phyloP scores from a whole-genome alignment of 2,888 invertebrate species.

The Trichacis sp. region DNA sequence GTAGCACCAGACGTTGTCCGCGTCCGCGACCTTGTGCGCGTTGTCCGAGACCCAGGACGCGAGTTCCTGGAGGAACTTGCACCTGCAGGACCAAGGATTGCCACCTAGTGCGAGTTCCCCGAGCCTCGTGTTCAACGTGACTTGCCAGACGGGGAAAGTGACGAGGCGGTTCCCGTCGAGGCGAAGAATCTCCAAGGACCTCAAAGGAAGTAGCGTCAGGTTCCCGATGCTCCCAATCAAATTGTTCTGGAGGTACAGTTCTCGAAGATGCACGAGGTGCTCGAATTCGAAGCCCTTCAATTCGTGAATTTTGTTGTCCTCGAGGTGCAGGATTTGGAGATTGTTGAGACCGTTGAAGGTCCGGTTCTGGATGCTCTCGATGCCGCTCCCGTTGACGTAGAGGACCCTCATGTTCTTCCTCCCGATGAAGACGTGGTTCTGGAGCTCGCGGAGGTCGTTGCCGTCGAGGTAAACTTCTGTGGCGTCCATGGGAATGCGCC shows the following conservation, averaged over 20 bases:
- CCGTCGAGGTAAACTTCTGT: slow-evolving; percentile 94
- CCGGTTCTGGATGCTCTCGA: slow-evolving; percentile 88
- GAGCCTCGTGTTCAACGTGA: slow-evolving; percentile 75
- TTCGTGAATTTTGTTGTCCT: slow-evolving; percentile 84
- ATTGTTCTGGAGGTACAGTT: slow-evolving; percentile 89
- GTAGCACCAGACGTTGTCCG: slow-evolving; percentile 84
- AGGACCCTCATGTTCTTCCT: slow-evolving; percentile 89
- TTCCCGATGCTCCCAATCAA: slow-evolving; percentile 83
- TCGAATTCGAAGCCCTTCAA: slow-evolving; percentile 89
- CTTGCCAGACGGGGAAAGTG: slow-evolving; percentile 83
- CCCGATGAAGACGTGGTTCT: slow-evolving; percentile 90
- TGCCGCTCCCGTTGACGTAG: slow-evolving; percentile 86
- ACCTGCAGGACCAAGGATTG: slow-evolving; percentile 92
- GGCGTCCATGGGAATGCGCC: slow-evolving; percentile 92
- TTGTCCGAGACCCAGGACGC: slow-evolving; percentile 87
- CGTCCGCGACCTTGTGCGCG: slow-evolving; percentile 83
- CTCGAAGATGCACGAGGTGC: slow-evolving; percentile 81
- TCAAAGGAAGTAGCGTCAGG: slow-evolving; percentile 81
- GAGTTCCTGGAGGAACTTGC: slow-evolving; percentile 87
- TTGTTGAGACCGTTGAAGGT: slow-evolving; percentile 89
- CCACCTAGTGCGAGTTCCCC: slow-evolving; percentile 83
- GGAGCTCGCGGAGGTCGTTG: slow-evolving; percentile 85
- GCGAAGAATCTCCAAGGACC: slow-evolving; percentile 82
- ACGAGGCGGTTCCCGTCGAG: slow-evolving; percentile 88
- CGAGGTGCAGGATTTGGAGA: slow-evolving; percentile 84